Base-by-base conservation (phyloP, 2,888 invertebrate species). In the Noctua pronuba region DNA sequence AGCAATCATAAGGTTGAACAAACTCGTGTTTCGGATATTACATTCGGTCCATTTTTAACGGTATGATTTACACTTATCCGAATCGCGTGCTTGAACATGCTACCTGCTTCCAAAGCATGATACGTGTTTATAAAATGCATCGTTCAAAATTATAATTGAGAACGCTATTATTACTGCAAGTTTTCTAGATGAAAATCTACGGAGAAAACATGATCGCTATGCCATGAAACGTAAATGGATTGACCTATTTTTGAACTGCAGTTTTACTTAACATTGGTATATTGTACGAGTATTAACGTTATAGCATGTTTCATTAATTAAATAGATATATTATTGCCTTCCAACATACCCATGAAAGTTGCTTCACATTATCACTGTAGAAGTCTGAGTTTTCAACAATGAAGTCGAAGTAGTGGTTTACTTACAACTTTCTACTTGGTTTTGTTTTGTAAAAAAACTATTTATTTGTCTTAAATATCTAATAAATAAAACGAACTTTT, bases 81-180 rank as follows among this genome's bases (percentile, higher is more conserved):
- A 58, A 73, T 82, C 31, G 83, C 84, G 44, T 86, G 78, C 38
- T 69, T 55, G 31, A 64, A 44, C 35, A 73, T 60, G 73, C 84
- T 83, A 71, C 86, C 71, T 52, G 46, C 66, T 86, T 79, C 79
- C 67, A 60, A 86, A 86, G 64, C 85, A 79, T 60, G 73, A 82
- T 82, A 77, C 44, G 46, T 68, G 71, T 68, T 77, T 73, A 73
- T 77, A 77, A 82, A 79, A 83, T 83, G 79, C 71, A 86, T 76
- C 60, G 68, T 66, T 72, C 38, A 79, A 38, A 38, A 82, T 83
- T 75, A 79, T 68, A 65, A 69, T 44, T 55, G 67, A 60, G 65
- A 83, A 41, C 49, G 65, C 38, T 75, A 68, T 73, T 71, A 83
- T 65, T 55, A 58, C 44, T 77, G 70, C 73, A 73, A 66, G 68